phyloP scores from a whole-genome alignment of 1,140 invertebrate species.

The Globodera rostochiensis region DNA sequence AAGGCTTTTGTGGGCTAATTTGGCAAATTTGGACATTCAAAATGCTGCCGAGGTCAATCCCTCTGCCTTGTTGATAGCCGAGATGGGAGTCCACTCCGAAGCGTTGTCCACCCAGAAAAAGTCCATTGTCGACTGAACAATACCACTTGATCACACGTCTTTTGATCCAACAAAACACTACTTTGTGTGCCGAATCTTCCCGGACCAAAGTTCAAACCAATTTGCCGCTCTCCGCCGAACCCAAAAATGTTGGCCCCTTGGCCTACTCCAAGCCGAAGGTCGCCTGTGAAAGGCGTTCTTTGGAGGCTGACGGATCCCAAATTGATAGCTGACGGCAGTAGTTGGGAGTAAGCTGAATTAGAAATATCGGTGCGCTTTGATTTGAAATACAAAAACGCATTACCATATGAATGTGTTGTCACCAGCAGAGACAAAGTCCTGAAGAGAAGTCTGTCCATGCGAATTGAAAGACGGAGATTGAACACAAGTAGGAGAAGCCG shows the following conservation, averaged over 20 bases:
- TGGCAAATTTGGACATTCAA: slow-evolving; percentile 36
- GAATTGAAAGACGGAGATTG: neutral
- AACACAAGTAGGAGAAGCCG: neutral
- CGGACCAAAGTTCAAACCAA: slow-evolving; percentile 43
- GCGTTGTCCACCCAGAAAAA: slow-evolving; percentile 39
- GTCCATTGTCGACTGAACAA: slow-evolving; percentile 45
- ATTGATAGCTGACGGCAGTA: slow-evolving; percentile 26
- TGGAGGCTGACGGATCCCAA: slow-evolving; percentile 35
- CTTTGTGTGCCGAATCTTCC: slow-evolving; percentile 49
- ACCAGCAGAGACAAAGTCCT: neutral
- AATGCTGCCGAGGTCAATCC: slow-evolving; percentile 46
- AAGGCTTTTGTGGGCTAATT: neutral
- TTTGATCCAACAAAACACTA: slow-evolving; percentile 10
- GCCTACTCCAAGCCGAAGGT: slow-evolving; percentile 46
- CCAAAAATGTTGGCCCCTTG: slow-evolving; percentile 47
- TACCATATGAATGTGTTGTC: neutral
- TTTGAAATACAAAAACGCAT: neutral
- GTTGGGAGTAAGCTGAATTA: neutral
- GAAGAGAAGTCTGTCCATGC: neutral
- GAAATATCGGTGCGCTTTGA: neutral
- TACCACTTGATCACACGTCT: neutral
- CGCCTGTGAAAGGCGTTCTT: slow-evolving; percentile 32
- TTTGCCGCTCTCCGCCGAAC: slow-evolving; percentile 45
- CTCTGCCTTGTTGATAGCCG: slow-evolving; percentile 39
- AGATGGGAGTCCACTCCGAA: slow-evolving; percentile 46